A percentile compares a stretch with the other conserved stretches of the same genome.
These are phyloP conservation scores for Scolopax mira DNA, from an alignment of 2,113 vertebrate genomes.

Conservation along the genomic window DNA sequence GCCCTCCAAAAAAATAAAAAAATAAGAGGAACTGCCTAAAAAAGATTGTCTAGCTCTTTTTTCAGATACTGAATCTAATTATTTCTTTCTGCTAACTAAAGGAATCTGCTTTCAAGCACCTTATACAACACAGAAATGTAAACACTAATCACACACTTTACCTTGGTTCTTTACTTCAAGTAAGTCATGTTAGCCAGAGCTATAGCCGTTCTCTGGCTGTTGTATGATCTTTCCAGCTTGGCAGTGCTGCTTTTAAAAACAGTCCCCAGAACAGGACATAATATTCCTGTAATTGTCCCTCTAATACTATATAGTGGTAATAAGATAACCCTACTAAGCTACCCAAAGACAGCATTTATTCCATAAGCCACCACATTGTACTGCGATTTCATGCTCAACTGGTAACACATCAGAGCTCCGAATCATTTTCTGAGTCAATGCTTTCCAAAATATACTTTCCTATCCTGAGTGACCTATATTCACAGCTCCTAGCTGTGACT, in stretches of 20 bases:
- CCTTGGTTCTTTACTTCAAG: neutral
- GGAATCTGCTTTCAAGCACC: neutral
- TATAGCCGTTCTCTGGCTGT: neutral
- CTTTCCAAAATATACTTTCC: slow-evolving; percentile 41
- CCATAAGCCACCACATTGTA: neutral
- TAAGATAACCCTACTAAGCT: neutral
- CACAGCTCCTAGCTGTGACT: slow-evolving; percentile 46
- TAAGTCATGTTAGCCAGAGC: neutral
- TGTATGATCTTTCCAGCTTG: neutral
- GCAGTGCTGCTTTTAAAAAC: neutral
- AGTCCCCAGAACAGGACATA: slow-evolving; percentile 1
- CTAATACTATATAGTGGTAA: neutral
- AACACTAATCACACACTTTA: neutral
- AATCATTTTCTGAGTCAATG: slow-evolving; percentile 57
- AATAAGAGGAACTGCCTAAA: neutral
- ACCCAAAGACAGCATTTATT: slow-evolving; percentile 5
- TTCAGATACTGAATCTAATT: neutral
- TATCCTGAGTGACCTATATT: slow-evolving; percentile 17
- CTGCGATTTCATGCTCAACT: slow-evolving; percentile 56
- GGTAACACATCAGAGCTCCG: slow-evolving; percentile 12
- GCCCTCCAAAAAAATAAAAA: neutral
- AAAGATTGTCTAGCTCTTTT: neutral
- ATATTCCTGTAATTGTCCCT: neutral
- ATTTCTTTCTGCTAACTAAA: neutral
- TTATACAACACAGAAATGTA: neutral